These are phyloP conservation scores for Trachymyrmex cornetzi DNA, from an alignment of 1,140 invertebrate species.

Conservation along the genomic window DNA sequence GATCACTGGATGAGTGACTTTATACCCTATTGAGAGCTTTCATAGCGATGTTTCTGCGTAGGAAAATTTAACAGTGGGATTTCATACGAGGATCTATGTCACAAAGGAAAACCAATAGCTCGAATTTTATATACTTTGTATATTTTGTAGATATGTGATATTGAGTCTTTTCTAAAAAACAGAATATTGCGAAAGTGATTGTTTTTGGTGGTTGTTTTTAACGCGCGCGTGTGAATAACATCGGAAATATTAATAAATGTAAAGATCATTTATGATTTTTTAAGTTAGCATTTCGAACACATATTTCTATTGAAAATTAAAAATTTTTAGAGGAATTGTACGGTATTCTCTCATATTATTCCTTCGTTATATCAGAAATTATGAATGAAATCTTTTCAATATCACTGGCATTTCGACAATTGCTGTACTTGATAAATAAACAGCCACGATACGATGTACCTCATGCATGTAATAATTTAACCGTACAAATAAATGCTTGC, in stretches of 20 bases:
- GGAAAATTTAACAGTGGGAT: constrained; percentile 1
- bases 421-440: constrained; percentile 11
- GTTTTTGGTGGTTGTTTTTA: not conserved
- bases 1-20: not conserved
- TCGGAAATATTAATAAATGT: not conserved
- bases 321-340: not conserved
- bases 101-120: constrained; percentile 15
- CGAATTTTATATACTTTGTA: not conserved
- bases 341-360: not conserved
- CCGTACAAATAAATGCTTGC: not conserved
- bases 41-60: not conserved
- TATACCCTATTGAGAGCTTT: not conserved
- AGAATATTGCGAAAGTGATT: not conserved
- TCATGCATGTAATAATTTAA: constrained; percentile 26
- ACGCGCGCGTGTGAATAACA: not conserved
- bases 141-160: not conserved
- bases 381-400: not conserved
- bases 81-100: not conserved
- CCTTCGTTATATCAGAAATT: not conserved
- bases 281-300: not conserved
- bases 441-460: not conserved
- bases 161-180: not conserved
- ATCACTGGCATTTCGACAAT: constrained; percentile 12
- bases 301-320: constrained; percentile 7
- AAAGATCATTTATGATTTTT: not conserved